phyloP scores from a whole-genome alignment of 2,113 vertebrate genomes.

The Mionectes macconnelli region DNA sequence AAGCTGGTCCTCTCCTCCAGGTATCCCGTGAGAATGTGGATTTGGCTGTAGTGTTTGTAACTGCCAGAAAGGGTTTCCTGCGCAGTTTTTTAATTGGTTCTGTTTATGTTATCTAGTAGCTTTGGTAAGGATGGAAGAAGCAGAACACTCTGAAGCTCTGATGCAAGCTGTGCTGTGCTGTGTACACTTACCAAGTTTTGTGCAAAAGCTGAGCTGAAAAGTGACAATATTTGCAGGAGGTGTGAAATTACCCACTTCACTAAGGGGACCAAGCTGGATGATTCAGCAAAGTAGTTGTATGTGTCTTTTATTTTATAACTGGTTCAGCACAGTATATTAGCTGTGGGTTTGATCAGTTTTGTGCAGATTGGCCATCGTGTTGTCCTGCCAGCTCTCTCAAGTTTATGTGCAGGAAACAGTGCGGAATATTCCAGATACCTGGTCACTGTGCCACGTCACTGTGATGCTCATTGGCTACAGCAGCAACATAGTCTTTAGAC shows the following conservation, averaged over 20 bases:
- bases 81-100: background rate
- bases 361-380: fast-evolving
- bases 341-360: background rate
- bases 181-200: background rate
- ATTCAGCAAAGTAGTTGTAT: background rate
- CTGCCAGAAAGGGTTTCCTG: background rate
- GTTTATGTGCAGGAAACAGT: background rate
- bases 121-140: background rate
- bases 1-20: background rate
- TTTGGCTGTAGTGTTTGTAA: background rate
- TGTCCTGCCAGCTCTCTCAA: background rate
- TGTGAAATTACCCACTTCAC: background rate
- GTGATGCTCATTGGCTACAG: background rate
- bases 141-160: fast-evolving
- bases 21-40: background rate
- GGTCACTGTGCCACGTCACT: background rate
- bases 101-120: background rate
- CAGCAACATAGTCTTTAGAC: background rate
- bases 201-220: background rate
- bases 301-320: background rate
- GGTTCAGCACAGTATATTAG: background rate
- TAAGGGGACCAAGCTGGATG: background rate
- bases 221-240: background rate
- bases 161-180: background rate
- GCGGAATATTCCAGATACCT: background rate